Evolutionary conservation across 2,888 invertebrate genomes (phyloP), one percentile per base, ranked within the genome.

Genomic region (Smittia sp.): DNA sequence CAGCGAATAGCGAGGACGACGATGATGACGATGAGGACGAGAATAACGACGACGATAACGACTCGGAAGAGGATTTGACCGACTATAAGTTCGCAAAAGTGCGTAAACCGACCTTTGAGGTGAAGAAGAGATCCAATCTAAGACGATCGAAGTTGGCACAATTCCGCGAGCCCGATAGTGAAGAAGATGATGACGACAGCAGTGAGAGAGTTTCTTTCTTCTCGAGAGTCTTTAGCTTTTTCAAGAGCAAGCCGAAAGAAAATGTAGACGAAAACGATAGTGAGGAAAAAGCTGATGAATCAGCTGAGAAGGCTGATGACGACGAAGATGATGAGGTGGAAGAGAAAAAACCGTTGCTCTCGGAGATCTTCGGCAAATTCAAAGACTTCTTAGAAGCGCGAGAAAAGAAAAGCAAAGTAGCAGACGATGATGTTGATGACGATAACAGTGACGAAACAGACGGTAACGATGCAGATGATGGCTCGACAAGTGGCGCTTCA

Each of bases 361-460:
- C n/a, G 24, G 52, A 65, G 54, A 20, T 65, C 20, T 65, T 72
- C 73, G 73, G 58, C 32, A 65, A 73, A 63, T 72, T 74, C 46
- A 66, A 70, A 63, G 68, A 67, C 39, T 18, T 69, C 67, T 38
- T 63, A 68, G 70, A 52, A 27, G 67, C 38, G 9, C 38, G n/a
- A 22, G 70, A 25, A 18, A 75, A 66, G 70, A 72, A 46, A 52
- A 74, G 69, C 15, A 58, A 13, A 58, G 20, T 15, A 2, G 7
- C 4, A 32, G 68, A 65, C 75, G 77, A 52, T 75, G 76, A 74
- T 46, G 73, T 74, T 7, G 74, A 74, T 11, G 70, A 65, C 27
- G 67, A 77, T 72, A 76, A 77, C 4, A 75, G 76, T 15, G 77
- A 78, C 20, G 77, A 79, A 22, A 78, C 79, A 24, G 77, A 79